These are phyloP conservation scores for Rutpela maculata DNA, from an alignment of 2,888 invertebrate species.

Conservation along the genomic window DNA sequence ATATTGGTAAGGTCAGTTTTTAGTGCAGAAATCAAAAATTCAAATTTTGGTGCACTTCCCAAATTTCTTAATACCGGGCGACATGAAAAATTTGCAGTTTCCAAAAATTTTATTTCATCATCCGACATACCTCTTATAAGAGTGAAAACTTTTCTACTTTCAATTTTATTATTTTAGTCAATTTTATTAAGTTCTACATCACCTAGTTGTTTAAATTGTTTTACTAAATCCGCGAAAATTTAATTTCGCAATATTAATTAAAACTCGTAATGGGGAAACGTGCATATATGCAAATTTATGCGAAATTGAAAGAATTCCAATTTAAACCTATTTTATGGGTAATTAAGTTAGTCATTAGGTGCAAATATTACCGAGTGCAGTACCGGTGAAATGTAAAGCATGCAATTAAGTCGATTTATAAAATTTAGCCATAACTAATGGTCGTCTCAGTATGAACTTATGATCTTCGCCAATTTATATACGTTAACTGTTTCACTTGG, in stretches of 20 bases:
- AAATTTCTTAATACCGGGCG: too few relatives aligned
- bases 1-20: too few relatives aligned
- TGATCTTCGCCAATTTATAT: conserved; percentile 61
- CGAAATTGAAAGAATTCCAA: conserved; percentile 22
- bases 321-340: conserved; percentile 31
- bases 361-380: conserved; percentile 42
- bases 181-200: too few relatives aligned
- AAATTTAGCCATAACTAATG: conserved; percentile 50
- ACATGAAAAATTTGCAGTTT: too few relatives aligned
- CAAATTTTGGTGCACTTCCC: too few relatives aligned
- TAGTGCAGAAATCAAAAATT: too few relatives aligned
- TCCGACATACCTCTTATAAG: too few relatives aligned
- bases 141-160: too few relatives aligned
- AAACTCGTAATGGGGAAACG: neutral
- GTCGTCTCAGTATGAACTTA: conserved; percentile 57
- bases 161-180: too few relatives aligned
- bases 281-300: conserved; percentile 26
- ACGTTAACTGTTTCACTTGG: conserved; percentile 58
- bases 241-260: neutral
- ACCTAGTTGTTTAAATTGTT: too few relatives aligned
- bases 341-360: conserved; percentile 41
- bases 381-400: conserved; percentile 52
- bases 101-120: too few relatives aligned
- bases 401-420: conserved; percentile 51
- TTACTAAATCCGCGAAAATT: neutral